phyloP scores from a whole-genome alignment of 35 echinoderm and acorn worm genomes.

The Amphiura filiformis region DNA sequence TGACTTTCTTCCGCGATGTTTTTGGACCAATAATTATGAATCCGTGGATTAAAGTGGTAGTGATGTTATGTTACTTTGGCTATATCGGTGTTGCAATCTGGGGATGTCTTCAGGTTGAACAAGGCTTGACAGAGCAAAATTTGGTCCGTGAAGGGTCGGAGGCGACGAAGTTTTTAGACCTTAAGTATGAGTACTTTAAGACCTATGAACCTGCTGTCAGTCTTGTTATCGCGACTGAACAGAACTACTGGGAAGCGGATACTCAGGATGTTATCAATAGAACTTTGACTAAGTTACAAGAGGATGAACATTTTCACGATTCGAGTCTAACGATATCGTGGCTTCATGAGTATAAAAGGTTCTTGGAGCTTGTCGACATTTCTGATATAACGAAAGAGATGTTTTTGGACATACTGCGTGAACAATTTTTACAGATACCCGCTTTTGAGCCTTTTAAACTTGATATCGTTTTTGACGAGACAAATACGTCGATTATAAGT shows the following conservation, averaged over 20 bases:
- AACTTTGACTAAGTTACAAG: slow-evolving; percentile 23
- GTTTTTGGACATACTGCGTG: slow-evolving; percentile 32
- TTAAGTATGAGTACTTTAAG: slow-evolving; percentile 42
- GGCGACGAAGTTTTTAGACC: slow-evolving; percentile 38
- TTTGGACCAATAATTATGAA: slow-evolving; percentile 56
- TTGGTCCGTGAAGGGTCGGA: slow-evolving; percentile 49
- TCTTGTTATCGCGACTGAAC: slow-evolving; percentile 36
- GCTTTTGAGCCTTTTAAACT: slow-evolving; percentile 25
- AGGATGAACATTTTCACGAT: slow-evolving; percentile 2
- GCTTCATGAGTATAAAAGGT: slow-evolving; percentile 46
- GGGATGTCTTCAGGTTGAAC: slow-evolving; percentile 33
- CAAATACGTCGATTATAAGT: slow-evolving; percentile 23
- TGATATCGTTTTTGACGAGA: slow-evolving; percentile 57
- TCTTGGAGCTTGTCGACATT: not conserved
- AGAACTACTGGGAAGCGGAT: slow-evolving; percentile 46
- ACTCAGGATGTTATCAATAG: slow-evolving; percentile 38
- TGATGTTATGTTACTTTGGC: slow-evolving; percentile 4
- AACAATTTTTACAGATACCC: slow-evolving; percentile 38
- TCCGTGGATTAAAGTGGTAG: slow-evolving; percentile 7
- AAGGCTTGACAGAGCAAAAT: slow-evolving; percentile 44
- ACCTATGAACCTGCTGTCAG: slow-evolving; percentile 49
- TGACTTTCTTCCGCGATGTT: slow-evolving; percentile 62
- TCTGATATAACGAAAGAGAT: not conserved
- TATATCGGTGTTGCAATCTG: slow-evolving; percentile 48
- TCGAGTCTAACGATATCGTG: slow-evolving; percentile 44